These are phyloP conservation scores for Epirrhoe tristata DNA, from an alignment of 2,888 invertebrate genomes.

Conservation along the genomic window DNA sequence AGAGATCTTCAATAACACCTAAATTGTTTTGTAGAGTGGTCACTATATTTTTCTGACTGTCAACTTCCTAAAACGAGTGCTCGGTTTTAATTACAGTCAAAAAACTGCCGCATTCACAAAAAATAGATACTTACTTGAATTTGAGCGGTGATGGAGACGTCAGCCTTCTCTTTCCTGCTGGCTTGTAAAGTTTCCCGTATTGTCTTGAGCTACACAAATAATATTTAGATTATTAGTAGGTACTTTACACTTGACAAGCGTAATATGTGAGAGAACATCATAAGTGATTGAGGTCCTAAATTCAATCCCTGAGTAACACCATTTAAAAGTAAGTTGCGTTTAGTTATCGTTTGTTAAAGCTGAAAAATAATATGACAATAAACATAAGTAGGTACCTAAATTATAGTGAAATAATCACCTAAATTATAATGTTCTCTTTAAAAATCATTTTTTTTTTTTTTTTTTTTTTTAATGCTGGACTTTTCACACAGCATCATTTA, in stretches of 20 bases:
- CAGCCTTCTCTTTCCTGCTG: constrained; percentile 49
- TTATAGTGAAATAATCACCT: too few relatives aligned
- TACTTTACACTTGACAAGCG: too few relatives aligned
- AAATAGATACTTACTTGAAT: constrained; percentile 50
- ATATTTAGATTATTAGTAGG: background rate
- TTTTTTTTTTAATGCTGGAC: background rate
- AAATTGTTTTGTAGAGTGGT: constrained; percentile 66
- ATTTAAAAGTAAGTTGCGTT: background rate
- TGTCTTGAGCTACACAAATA: constrained; percentile 48
- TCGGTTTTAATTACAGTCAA: constrained; percentile 4
- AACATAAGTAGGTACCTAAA: too few relatives aligned
- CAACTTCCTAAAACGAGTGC: constrained; percentile 55
- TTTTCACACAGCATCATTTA: too few relatives aligned
- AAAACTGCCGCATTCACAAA: constrained; percentile 1
- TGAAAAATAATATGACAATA: too few relatives aligned
- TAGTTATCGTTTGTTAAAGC: too few relatives aligned
- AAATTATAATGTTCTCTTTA: too few relatives aligned
- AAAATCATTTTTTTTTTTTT: background rate
- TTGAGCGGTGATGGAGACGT: constrained; percentile 54
- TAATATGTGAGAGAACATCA: too few relatives aligned
- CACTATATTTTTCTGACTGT: constrained; percentile 60
- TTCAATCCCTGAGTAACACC: constrained; percentile 15
- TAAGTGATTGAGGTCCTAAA: constrained; percentile 2
- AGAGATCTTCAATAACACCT: constrained; percentile 71
- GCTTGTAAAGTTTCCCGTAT: constrained; percentile 49